phyloP scores from a whole-genome alignment of 2,888 invertebrate genomes.

The Dendrolimus houi region DNA sequence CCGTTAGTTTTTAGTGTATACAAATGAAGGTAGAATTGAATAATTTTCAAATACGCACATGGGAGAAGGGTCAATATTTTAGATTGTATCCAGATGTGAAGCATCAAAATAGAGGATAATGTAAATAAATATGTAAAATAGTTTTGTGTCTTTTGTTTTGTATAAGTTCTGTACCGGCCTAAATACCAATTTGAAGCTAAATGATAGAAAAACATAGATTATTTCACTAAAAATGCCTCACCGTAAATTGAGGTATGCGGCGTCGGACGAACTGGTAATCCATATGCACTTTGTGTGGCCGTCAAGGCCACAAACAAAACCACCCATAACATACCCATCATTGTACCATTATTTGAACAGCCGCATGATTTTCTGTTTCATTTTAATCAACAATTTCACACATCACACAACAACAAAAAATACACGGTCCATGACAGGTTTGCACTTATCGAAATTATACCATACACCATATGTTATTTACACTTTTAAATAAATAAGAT shows the following conservation, averaged over 20 bases:
- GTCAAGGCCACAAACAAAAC: slow-evolving; percentile 66
- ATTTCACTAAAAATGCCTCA: slow-evolving; percentile 44
- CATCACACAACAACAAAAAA: slow-evolving; percentile 71
- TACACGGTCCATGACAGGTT: slow-evolving; percentile 69
- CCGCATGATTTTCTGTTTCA: slow-evolving; percentile 66
- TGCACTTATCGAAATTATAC: slow-evolving; percentile 40
- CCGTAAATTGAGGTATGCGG: slow-evolving; percentile 69
- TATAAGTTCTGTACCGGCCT: neutral
- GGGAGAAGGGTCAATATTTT: slow-evolving; percentile 2
- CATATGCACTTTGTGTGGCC: slow-evolving; percentile 56
- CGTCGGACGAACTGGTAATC: slow-evolving; percentile 63
- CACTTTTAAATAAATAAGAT: slow-evolving; percentile 33
- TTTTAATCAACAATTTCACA: slow-evolving; percentile 68
- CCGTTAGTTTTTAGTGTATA: neutral
- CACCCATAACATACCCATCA: slow-evolving; percentile 66
- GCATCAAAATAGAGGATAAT: neutral
- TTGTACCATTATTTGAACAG: slow-evolving; percentile 69
- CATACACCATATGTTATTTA: slow-evolving; percentile 36
- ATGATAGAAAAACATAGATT: slow-evolving; percentile 28
- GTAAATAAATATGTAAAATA: neutral
- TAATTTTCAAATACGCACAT: neutral
- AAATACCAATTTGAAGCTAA: neutral
- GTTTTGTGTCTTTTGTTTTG: neutral
- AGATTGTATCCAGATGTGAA: slow-evolving; percentile 6
- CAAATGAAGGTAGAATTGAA: neutral